Conservation (phyloP, 1,140 invertebrate species). For the Drosophila pruinosa region DNA sequence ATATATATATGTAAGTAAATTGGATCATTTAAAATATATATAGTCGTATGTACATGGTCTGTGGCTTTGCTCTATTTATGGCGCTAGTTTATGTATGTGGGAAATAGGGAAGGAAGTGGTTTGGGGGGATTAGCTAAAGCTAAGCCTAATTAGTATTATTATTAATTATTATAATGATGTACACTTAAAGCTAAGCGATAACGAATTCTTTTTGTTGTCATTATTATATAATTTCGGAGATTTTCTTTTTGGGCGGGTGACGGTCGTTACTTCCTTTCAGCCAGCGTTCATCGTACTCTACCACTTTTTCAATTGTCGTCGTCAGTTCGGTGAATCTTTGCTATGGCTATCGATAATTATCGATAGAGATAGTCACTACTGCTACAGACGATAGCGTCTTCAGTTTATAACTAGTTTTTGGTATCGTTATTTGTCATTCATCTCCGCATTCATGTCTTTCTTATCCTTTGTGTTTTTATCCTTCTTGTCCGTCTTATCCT, state of each 20-base stretch:
- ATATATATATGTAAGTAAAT: constrained; percentile 9
- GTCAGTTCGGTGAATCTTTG: constrained; percentile 5
- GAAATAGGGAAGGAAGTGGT: neutral
- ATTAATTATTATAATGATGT: constrained; percentile 24
- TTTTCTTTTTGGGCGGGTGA: constrained; percentile 24
- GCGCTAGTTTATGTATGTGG: neutral
- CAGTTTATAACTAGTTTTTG: constrained; percentile 58
- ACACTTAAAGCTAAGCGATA: constrained; percentile 49
- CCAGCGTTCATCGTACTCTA: neutral
- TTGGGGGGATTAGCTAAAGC: constrained; percentile 41
- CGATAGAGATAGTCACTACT: no score
- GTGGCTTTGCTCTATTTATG: constrained; percentile 9
- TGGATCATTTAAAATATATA: constrained; percentile 4
- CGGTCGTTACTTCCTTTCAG: neutral
- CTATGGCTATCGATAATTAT: constrained; percentile 3
- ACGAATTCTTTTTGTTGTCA: constrained; percentile 37
- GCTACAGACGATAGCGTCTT: constrained; percentile 24
- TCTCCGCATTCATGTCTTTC: constrained; percentile 31
- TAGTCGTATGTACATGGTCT: constrained; percentile 32
- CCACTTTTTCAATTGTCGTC: neutral
- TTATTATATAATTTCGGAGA: constrained; percentile 30
- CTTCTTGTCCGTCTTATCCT: constrained; percentile 1
- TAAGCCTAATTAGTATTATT: constrained; percentile 53
- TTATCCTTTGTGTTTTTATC: constrained; percentile 39
- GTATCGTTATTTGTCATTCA: constrained; percentile 53